A percentile compares a stretch with the other conserved stretches of the same genome.
phyloP scores from a whole-genome alignment of 2,113 vertebrate genomes.

The Loxodonta africana region DNA sequence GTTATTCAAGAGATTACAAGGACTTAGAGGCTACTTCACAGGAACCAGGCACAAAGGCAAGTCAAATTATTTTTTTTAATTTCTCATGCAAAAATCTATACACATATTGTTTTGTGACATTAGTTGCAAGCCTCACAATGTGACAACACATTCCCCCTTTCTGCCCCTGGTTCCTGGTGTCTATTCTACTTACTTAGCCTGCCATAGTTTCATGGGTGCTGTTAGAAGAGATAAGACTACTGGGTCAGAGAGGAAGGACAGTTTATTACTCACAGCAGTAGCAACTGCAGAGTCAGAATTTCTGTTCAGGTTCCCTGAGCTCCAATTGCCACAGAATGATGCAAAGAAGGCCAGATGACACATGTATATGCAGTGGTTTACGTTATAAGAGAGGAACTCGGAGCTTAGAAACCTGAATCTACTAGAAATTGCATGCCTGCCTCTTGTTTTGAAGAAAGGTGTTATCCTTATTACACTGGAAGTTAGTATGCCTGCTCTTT shows the following conservation, averaged over 20 bases:
- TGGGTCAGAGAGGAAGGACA: background rate
- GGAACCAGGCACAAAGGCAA: background rate
- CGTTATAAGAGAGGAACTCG: background rate
- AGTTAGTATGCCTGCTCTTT: background rate
- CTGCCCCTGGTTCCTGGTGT: too few relatives aligned
- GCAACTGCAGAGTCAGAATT: background rate
- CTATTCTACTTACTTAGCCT: background rate
- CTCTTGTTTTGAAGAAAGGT: constrained; percentile 31
- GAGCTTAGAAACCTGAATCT: background rate
- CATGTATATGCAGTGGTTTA: background rate
- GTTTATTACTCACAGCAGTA: background rate
- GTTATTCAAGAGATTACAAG: background rate
- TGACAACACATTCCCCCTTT: too few relatives aligned
- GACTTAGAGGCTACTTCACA: background rate
- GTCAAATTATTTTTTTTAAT: background rate
- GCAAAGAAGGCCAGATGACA: background rate
- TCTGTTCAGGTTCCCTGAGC: background rate
- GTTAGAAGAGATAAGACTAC: background rate
- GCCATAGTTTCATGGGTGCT: background rate
- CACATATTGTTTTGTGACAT: too few relatives aligned
- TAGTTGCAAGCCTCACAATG: too few relatives aligned
- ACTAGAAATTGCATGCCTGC: background rate
- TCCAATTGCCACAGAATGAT: background rate
- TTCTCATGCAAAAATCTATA: too few relatives aligned
- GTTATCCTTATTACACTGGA: background rate